Percentiles rank a stretch among this genome's conserved stretches.
Conservation (phyloP, 2,888 invertebrate genomes). For the Drosophila melanocephala region DNA sequence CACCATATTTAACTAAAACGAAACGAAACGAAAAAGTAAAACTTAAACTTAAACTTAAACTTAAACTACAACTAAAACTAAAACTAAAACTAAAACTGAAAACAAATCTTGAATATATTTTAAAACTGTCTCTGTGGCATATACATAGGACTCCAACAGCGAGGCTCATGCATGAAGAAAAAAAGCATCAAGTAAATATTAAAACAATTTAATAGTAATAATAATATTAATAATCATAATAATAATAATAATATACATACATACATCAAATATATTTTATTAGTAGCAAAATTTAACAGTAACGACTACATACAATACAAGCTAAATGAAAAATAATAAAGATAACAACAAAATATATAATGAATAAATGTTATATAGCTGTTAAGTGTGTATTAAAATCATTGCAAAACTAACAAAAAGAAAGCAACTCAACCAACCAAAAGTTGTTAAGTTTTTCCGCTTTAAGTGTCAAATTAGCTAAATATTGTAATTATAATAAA, state of each 20-base stretch:
- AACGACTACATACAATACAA: constrained; percentile 50
- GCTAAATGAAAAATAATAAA: constrained; percentile 37
- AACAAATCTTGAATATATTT: constrained; percentile 63
- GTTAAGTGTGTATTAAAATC: constrained; percentile 72
- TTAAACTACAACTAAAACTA: constrained; percentile 39
- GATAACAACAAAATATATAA: constrained; percentile 29
- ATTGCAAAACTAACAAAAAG: constrained; percentile 52
- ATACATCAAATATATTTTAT: constrained; percentile 79
- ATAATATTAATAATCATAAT: constrained; percentile 39
- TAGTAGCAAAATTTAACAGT: constrained; percentile 76
- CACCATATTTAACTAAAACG: constrained; percentile 75
- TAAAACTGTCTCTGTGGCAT: constrained; percentile 55
- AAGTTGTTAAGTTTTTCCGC: constrained; percentile 83
- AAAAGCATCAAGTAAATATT: constrained; percentile 36
- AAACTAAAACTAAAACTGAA: constrained; percentile 21
- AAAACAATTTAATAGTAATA: constrained; percentile 47
- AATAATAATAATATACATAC: constrained; percentile 52
- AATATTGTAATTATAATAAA: constrained; percentile 72
- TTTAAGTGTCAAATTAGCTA: constrained; percentile 82
- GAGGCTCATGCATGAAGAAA: constrained; percentile 59
- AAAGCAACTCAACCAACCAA: constrained; percentile 60
- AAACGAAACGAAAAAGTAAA: constrained; percentile 49
- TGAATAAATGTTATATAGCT: constrained; percentile 70
- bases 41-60: constrained; percentile 38
- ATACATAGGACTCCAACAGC: constrained; percentile 42